These are phyloP conservation scores for Eristalis pertinax DNA, from an alignment of 2,888 invertebrate genomes.

Conservation along the genomic window DNA sequence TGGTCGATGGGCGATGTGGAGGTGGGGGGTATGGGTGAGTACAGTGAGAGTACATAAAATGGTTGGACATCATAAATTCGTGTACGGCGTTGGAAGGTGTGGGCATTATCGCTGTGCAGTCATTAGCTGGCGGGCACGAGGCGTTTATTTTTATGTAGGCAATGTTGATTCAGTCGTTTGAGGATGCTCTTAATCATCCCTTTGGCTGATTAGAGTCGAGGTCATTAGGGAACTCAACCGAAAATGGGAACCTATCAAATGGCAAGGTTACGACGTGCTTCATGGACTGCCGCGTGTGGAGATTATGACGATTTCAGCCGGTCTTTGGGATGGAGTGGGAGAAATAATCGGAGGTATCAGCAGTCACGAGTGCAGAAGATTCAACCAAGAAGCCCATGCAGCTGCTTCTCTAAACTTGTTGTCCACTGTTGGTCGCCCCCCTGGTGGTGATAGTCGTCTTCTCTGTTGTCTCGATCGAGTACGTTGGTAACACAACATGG, in stretches of 20 bases:
- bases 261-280: neutral
- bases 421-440: too few species aligned
- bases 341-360: too few species aligned
- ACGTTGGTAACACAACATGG: too few species aligned
- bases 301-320: too few species aligned
- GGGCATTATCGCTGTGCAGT: neutral
- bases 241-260: neutral
- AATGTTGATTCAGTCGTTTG: neutral
- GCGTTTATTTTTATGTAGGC: neutral
- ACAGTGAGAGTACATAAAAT: constrained; percentile 11
- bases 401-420: too few species aligned
- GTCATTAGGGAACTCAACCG: neutral
- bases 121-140: neutral
- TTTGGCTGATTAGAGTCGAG: neutral
- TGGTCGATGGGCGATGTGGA: neutral
- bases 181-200: neutral
- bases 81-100: neutral
- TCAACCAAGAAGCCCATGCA: too few species aligned
- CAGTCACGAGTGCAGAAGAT: too few species aligned
- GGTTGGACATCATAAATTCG: neutral
- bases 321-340: too few species aligned
- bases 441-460: too few species aligned
- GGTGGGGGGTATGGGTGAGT: neutral
- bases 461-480: too few species aligned
- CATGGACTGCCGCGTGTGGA: neutral